Conservation (phyloP, 2,888 invertebrate species). For the Azorinus chamasolen region DNA sequence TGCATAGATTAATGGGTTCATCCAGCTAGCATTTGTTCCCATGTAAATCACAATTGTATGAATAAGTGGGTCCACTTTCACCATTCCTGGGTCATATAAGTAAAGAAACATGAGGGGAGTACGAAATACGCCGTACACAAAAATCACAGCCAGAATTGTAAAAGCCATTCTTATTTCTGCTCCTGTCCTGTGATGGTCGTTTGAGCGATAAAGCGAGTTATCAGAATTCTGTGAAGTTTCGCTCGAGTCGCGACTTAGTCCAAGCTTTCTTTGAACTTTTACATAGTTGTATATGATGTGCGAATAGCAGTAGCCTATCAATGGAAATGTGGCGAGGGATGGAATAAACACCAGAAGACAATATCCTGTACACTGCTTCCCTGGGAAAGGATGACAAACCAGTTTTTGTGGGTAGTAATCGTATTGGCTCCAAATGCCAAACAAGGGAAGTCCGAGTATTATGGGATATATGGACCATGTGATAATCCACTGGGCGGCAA, state of each 20-base stretch:
- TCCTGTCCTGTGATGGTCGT: conserved; percentile 4
- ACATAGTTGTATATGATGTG: conserved; percentile 50
- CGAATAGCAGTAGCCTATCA: conserved; percentile 58
- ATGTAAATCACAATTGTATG: conserved; percentile 56
- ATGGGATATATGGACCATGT: conserved; percentile 67
- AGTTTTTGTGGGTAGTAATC: conserved; percentile 61
- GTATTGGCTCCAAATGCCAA: conserved; percentile 65
- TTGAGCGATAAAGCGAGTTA: background rate
- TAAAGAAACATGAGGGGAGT: conserved; percentile 61
- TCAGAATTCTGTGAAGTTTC: background rate
- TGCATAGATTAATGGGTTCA: conserved; percentile 65
- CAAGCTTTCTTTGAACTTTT: conserved; percentile 14
- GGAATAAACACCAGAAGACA: conserved; percentile 59
- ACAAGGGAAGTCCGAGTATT: conserved; percentile 65
- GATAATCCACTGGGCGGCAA: conserved; percentile 52
- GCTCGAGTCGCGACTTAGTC: background rate
- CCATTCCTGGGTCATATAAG: conserved; percentile 56
- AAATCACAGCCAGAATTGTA: conserved; percentile 59
- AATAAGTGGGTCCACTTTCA: conserved; percentile 48
- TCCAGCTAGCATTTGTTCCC: conserved; percentile 56
- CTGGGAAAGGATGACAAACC: conserved; percentile 66
- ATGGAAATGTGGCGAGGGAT: conserved; percentile 51
- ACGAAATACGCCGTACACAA: conserved; percentile 55
- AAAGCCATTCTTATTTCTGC: conserved; percentile 56
- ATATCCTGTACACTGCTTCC: conserved; percentile 48